Evolutionary conservation across 2,113 vertebrate species (phyloP).

Genomic region (Lonchura striata): DNA sequence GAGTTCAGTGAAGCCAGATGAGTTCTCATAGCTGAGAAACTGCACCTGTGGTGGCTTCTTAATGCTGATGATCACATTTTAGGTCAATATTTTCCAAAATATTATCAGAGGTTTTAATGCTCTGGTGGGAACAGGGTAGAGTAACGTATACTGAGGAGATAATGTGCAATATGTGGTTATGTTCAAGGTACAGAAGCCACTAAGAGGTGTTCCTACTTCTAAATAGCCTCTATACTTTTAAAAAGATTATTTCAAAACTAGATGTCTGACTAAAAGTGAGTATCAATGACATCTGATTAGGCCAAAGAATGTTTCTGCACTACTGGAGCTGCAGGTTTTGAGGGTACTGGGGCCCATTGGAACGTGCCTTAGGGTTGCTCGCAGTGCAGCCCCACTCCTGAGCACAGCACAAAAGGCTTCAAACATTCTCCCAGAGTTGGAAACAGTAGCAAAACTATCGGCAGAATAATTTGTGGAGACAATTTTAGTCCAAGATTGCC

Average conservation of each 20-base stretch:
- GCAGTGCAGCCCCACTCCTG: background rate
- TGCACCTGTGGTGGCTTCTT: background rate
- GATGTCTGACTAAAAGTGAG: background rate
- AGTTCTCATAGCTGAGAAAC: background rate
- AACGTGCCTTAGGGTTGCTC: background rate
- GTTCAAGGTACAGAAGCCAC: background rate
- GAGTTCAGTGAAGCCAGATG: background rate
- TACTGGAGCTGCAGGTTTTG: background rate
- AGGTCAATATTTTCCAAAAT: background rate
- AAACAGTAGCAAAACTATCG: background rate
- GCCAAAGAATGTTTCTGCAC: background rate
- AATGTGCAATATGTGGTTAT: background rate
- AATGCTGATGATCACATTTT: background rate
- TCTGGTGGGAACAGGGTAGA: background rate
- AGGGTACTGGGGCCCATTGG: background rate
- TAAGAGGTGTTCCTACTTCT: background rate
- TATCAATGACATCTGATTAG: background rate
- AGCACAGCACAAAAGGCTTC: background rate
- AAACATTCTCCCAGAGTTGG: background rate
- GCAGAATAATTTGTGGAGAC: background rate
- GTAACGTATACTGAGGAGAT: background rate
- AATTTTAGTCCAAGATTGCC: constrained; percentile 59
- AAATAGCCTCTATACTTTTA: background rate
- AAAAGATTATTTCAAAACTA: background rate
- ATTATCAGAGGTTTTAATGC: background rate